These are phyloP conservation scores for Protobothrops mucrosquamatus DNA, from an alignment of 2,113 vertebrate species.

Conservation along the genomic window DNA sequence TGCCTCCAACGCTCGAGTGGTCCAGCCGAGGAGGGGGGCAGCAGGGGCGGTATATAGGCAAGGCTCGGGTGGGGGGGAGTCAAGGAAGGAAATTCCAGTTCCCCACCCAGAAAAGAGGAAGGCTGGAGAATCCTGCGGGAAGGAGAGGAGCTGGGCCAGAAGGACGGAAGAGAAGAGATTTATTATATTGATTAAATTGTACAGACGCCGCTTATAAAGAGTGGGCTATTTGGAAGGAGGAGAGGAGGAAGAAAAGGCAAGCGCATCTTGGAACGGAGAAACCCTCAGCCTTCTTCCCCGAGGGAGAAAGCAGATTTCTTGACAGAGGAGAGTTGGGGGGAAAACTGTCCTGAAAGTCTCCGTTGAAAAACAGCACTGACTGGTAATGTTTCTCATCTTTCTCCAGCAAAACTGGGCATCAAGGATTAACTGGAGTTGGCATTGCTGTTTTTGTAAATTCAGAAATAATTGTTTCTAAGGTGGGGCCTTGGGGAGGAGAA, in stretches of 20 bases:
- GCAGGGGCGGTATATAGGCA: slow-evolving; percentile 6
- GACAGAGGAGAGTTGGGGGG: not conserved
- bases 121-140: not conserved
- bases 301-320: not conserved
- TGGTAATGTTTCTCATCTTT: slow-evolving; percentile 8
- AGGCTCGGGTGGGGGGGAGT: not conserved
- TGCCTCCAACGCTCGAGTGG: slow-evolving; percentile 34
- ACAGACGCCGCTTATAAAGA: not conserved
- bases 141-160: not conserved
- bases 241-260: not conserved
- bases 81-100: not conserved
- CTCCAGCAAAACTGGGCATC: not conserved
- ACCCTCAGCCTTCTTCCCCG: not conserved
- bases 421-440: not conserved
- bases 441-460: not conserved
- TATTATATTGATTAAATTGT: not conserved
- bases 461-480: not conserved
- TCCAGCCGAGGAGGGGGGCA: slow-evolving; percentile 10
- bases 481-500: not conserved
- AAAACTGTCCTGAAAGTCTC: not conserved
- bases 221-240: not conserved
- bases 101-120: not conserved
- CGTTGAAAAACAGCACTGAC: not conserved
- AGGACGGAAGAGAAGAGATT: not conserved
- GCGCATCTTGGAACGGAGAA: not conserved